Percentiles rank a stretch among this genome's conserved stretches.
Evolutionary conservation across 2,888 invertebrate species (phyloP).

Genomic region (Trisateles emortualis): DNA sequence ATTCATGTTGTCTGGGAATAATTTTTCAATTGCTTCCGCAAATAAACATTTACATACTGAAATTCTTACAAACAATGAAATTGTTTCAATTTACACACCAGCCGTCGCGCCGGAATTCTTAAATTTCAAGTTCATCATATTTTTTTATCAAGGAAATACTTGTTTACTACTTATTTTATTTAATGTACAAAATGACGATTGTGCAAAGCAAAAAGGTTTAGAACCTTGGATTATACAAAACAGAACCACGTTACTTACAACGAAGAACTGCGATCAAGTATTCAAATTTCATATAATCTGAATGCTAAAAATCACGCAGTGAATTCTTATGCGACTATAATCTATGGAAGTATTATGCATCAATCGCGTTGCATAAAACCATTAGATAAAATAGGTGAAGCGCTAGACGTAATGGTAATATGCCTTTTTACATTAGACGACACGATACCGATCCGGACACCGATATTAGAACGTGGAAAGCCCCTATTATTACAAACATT

Average conservation of each 20-base stretch:
- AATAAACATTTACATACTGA: not conserved
- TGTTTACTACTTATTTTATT: not conserved
- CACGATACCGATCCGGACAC: not conserved
- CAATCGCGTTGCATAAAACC: constrained; percentile 45
- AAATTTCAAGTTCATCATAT: not conserved
- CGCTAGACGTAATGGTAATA: constrained; percentile 38
- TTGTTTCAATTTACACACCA: constrained; percentile 3
- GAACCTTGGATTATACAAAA: constrained; percentile 9
- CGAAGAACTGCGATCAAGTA: constrained; percentile 32
- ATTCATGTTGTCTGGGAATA: too few species aligned
- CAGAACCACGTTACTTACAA: not conserved
- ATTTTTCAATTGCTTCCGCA: not conserved
- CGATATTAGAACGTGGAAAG: not conserved
- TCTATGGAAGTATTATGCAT: constrained; percentile 27
- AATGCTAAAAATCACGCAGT: constrained; percentile 37
- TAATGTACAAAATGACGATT: not conserved
- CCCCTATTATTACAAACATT: not conserved
- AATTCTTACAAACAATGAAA: constrained; percentile 1
- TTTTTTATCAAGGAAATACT: constrained; percentile 7
- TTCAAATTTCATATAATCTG: constrained; percentile 45
- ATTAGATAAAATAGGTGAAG: constrained; percentile 53
- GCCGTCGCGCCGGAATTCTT: too few species aligned
- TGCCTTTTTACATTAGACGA: not conserved
- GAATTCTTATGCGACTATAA: constrained; percentile 36
- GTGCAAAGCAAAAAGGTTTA: constrained; percentile 6